Percentiles rank a stretch among this genome's conserved stretches.
phyloP scores from a whole-genome alignment of 2,888 invertebrate genomes.

The Plagiodera versicolora region DNA sequence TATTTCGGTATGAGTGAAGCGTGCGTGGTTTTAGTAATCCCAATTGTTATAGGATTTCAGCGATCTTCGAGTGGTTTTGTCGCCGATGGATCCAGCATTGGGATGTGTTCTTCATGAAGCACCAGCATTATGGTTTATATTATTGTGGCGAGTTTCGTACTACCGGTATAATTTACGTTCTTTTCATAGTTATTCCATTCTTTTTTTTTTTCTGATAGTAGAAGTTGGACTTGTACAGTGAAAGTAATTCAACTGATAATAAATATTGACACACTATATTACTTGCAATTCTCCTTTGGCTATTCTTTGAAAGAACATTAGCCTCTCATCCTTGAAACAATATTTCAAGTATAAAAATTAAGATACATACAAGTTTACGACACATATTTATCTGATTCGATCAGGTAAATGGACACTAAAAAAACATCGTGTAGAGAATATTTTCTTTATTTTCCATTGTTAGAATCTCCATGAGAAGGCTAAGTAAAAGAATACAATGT shows the following conservation, averaged over 20 bases:
- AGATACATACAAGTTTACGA: no score
- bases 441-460: neutral
- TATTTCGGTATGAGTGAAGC: conserved; percentile 10
- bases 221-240: neutral
- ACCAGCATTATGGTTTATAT: conserved; percentile 9
- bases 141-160: neutral
- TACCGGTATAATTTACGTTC: neutral
- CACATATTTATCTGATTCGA: no score
- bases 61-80: conserved; percentile 14
- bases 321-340: no score
- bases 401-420: neutral
- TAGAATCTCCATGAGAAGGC: no score
- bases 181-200: neutral
- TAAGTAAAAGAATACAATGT: no score
- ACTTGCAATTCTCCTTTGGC: neutral
- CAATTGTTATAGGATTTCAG: conserved; percentile 39
- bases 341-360: no score
- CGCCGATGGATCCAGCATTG: conserved; percentile 15
- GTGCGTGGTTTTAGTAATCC: conserved; percentile 32
- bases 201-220: neutral
- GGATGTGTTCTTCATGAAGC: conserved; percentile 17
- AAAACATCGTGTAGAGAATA: neutral
- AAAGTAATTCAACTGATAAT: neutral
- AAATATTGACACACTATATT: neutral
- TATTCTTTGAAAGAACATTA: neutral